Evolutionary conservation across 1,140 invertebrate species (phyloP).

Genomic region (Aphaenogaster ashmeadi): DNA sequence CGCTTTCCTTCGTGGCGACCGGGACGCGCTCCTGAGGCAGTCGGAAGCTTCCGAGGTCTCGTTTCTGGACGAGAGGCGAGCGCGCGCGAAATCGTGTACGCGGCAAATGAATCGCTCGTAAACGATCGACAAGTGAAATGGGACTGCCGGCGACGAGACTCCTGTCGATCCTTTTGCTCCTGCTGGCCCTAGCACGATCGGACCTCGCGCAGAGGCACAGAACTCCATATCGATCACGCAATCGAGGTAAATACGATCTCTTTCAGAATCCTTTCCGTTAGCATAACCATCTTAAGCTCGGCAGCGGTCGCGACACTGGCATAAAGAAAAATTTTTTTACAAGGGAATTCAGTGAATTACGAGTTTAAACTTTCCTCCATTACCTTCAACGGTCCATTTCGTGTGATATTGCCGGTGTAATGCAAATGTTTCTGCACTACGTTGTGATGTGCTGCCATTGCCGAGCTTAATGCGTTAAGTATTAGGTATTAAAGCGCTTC

Average conservation of each 20-base stretch:
- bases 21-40: neutral
- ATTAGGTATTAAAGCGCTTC: constrained; percentile 14
- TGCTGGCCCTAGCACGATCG: constrained; percentile 71
- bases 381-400: neutral
- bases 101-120: constrained; percentile 75
- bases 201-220: constrained; percentile 73
- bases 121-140: constrained; percentile 70
- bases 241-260: constrained; percentile 76
- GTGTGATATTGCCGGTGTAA: constrained; percentile 1
- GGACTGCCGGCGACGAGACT: constrained; percentile 67
- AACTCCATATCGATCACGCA: constrained; percentile 55
- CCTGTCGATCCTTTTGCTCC: constrained; percentile 74
- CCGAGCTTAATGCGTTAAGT: constrained; percentile 46
- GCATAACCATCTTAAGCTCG: neutral
- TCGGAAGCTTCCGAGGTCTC: neutral
- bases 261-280: constrained; percentile 16
- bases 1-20: neutral
- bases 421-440: constrained; percentile 11
- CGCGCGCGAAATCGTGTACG: constrained; percentile 15
- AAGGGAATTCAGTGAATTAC: neutral
- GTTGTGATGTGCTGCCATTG: constrained; percentile 29
- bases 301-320: neutral
- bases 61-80: constrained; percentile 19
- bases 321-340: constrained; percentile 15
- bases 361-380: neutral